phyloP scores from a whole-genome alignment of 1,140 invertebrate genomes.

The Limonius californicus region DNA sequence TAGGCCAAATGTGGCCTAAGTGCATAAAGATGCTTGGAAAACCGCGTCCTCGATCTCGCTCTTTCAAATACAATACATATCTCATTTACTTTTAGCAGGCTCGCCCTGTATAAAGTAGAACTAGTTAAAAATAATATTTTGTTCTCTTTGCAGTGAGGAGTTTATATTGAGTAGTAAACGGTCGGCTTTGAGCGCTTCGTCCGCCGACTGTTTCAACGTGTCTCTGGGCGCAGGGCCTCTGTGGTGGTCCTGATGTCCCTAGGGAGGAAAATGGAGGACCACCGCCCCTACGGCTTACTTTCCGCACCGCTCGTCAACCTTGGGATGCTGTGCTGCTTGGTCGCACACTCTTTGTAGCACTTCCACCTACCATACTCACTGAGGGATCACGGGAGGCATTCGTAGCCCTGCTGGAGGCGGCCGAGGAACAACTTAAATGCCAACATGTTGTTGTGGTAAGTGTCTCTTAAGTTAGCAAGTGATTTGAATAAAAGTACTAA shows the following conservation, averaged over 20 bases:
- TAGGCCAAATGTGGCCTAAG: too few species aligned
- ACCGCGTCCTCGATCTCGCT: too few species aligned
- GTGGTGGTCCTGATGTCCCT: conserved; percentile 94
- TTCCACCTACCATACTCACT: conserved; percentile 77
- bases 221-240: conserved; percentile 96
- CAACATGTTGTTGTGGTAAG: conserved; percentile 66
- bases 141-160: conserved; percentile 32
- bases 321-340: conserved; percentile 62
- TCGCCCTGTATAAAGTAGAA: background rate
- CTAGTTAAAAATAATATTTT: conserved; percentile 4
- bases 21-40: too few species aligned
- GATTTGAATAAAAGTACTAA: too few species aligned
- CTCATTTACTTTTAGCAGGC: too few species aligned
- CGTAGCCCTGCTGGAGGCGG: conserved; percentile 89
- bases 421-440: conserved; percentile 87
- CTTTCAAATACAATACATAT: too few species aligned
- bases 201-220: conserved; percentile 69
- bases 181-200: conserved; percentile 53
- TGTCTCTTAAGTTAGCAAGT: too few species aligned
- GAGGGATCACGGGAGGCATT: conserved; percentile 92
- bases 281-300: conserved; percentile 44
- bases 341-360: conserved; percentile 77
- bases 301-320: conserved; percentile 44
- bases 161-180: conserved; percentile 52
- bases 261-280: conserved; percentile 43